A percentile compares a stretch with the other conserved stretches of the same genome.
phyloP scores from a whole-genome alignment of 92 coral and sea anemone species.

The Muricea muricata region DNA sequence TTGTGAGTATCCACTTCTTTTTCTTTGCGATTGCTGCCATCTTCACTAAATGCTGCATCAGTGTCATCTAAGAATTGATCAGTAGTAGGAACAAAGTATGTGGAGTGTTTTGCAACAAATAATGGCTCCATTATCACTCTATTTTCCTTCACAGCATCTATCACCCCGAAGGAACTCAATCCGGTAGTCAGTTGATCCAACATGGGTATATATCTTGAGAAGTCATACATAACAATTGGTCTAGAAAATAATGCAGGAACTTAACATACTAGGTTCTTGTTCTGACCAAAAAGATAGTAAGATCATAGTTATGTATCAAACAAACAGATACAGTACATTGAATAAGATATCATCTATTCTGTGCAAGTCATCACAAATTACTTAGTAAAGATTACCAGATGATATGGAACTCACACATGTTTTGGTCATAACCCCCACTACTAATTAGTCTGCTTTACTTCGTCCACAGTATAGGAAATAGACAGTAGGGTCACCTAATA shows the following conservation, averaged over 20 bases:
- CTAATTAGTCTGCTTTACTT: too few species aligned
- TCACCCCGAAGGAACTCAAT: conserved; percentile 53
- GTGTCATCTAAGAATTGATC: conserved; percentile 61
- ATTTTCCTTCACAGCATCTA: conserved; percentile 48
- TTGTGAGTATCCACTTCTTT: conserved; percentile 66
- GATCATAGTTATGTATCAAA: too few species aligned
- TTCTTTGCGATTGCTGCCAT: conserved; percentile 70
- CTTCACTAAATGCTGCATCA: conserved; percentile 67
- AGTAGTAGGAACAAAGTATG: conserved; percentile 65
- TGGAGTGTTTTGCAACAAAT: conserved; percentile 58
- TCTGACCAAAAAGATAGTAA: neutral
- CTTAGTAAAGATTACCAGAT: too few species aligned
- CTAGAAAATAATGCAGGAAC: conserved; percentile 2
- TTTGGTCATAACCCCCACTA: too few species aligned
- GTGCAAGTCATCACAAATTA: too few species aligned
- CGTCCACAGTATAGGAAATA: too few species aligned
- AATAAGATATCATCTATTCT: neutral
- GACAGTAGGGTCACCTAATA: too few species aligned
- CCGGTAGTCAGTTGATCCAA: conserved; percentile 68
- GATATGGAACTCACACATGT: neutral
- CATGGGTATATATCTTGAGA: conserved; percentile 15
- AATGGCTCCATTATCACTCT: conserved; percentile 60
- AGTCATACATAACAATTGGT: conserved; percentile 29
- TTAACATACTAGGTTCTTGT: neutral
- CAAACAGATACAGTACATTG: neutral